Evolutionary conservation across 2,888 invertebrate species (phyloP), one percentile per base, ranked within the genome.

Genomic region (Epistrophe grossulariae): DNA sequence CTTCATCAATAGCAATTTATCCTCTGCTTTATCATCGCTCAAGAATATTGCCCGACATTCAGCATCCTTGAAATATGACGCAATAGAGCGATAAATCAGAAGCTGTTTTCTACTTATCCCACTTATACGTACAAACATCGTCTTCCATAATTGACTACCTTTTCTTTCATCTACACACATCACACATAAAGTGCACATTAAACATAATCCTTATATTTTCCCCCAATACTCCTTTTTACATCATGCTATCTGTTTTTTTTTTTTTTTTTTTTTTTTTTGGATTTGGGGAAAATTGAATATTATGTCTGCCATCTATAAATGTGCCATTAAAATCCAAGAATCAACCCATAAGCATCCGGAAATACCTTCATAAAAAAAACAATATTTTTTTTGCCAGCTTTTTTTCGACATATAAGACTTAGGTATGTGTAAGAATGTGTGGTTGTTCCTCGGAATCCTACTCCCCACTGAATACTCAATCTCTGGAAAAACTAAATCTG

Each of bases 11-110:
- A 70, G 74, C 59, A 71, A 19, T 43, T 19, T 64, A 71, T 76
- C 62, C 62, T 50, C 62, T 17, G 45, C 43, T 52, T 43, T 48
- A 79, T 57, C 48, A 73, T 70, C 60, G 15, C 24, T 71, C 71
- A 57, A 70, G 60, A 60, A 70, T 55, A 17, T 40, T 40, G 17
- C 55, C 17, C 59, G 2, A 31, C 59, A 59, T 59, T 60, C 59
- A 19, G 38, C 68, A 50, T 73, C 28, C 45, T 24, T 13, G 52
- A 79, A 77, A 80, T 76, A 84, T 80, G 62, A 68, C 76, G 76
- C 80, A 79, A 79, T 80, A 80, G 76, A 77, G 84, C 84, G 76
- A 80, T 84, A 80, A 84, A 80, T 80, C 76, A 84, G 80, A 84
- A 77, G 71, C 72, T 66, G 71, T 80, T 60, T 59, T 55, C 28